phyloP scores from a whole-genome alignment of 2,888 invertebrate species.

The Diachrysia chrysitis region DNA sequence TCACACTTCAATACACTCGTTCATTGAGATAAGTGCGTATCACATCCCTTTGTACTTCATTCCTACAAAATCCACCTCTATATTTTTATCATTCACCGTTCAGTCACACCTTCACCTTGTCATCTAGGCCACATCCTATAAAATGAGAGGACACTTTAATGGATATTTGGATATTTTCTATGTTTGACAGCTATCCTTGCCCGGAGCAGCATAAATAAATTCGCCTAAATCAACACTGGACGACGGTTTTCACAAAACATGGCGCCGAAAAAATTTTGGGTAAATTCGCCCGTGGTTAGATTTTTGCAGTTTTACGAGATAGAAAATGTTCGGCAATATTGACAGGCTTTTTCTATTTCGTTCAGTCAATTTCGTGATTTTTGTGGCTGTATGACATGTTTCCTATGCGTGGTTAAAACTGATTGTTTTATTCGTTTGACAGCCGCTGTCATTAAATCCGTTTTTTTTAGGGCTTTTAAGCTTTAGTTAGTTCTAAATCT shows the following conservation, averaged over 20 bases:
- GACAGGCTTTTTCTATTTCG: constrained; percentile 1
- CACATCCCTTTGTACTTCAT: background rate
- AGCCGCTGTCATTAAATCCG: background rate
- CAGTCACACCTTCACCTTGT: background rate
- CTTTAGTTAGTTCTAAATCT: too few relatives aligned
- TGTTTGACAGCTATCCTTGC: constrained; percentile 46
- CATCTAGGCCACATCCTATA: background rate
- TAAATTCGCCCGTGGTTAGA: background rate
- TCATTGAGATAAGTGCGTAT: background rate
- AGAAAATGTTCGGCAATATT: background rate
- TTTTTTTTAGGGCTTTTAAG: background rate
- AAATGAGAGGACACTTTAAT: constrained; percentile 40
- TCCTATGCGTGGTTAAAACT: background rate
- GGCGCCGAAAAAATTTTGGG: constrained; percentile 31
- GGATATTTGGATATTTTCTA: constrained; percentile 57
- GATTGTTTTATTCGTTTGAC: background rate
- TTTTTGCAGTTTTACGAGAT: background rate
- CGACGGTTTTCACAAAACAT: constrained; percentile 40
- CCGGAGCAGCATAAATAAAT: constrained; percentile 57
- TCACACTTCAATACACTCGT: background rate
- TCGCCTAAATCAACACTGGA: constrained; percentile 58
- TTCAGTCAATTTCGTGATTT: background rate
- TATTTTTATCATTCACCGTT: constrained; percentile 1
- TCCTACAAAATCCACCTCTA: background rate
- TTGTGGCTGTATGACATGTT: constrained; percentile 2